A percentile compares a stretch with the other conserved stretches of the same genome.
phyloP scores from a whole-genome alignment of 64 coral and sea anemone species.

The Stichodactyla mertensii region DNA sequence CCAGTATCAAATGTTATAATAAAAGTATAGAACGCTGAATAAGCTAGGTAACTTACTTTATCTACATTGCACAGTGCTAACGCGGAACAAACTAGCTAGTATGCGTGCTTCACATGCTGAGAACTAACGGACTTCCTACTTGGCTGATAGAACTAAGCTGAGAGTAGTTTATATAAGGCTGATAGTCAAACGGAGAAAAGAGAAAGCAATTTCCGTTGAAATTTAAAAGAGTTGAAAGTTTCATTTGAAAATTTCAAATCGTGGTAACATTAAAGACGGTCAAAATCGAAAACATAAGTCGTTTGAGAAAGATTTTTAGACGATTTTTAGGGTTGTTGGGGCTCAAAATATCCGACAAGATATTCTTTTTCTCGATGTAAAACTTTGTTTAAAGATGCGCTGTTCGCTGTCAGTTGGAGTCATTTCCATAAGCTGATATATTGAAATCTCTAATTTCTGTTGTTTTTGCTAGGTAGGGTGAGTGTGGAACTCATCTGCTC shows the following conservation, averaged over 20 bases:
- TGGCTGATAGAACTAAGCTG: not conserved
- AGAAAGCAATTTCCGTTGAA: not conserved
- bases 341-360: too few species aligned
- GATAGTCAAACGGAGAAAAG: not conserved
- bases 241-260: not conserved
- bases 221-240: not conserved
- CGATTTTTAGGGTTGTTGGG: too few species aligned
- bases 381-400: not conserved
- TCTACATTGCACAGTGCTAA: not conserved
- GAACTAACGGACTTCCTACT: not conserved
- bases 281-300: not conserved
- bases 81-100: not conserved
- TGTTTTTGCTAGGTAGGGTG: not conserved
- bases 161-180: not conserved
- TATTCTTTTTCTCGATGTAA: too few species aligned
- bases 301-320: not conserved
- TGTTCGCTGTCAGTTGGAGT: not conserved
- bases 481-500: not conserved
- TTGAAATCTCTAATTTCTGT: not conserved
- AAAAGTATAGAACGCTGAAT: not conserved
- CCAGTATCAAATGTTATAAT: not conserved
- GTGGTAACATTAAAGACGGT: not conserved
- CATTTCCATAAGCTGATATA: not conserved
- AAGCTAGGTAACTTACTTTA: not conserved
- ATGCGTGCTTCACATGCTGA: not conserved